Evolutionary conservation across 2,888 invertebrate genomes (phyloP), one percentile per base, ranked within the genome.

Genomic region (Callyntrura guangdongensis): DNA sequence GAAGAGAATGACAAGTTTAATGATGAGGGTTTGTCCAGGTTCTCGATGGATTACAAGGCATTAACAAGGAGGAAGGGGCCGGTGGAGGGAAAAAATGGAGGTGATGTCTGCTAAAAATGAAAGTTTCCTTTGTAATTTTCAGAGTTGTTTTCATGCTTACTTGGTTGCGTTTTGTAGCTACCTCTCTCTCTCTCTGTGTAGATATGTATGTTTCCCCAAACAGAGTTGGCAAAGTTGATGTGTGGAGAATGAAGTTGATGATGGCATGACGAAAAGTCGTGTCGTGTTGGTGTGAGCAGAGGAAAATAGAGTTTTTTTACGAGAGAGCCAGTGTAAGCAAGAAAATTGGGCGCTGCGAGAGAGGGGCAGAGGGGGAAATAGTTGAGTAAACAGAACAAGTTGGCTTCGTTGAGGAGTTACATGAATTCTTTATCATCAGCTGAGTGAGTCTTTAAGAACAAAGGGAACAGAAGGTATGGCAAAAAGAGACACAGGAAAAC

Each of bases 341-440:
- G n/a, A n/a, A n/a, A n/a, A n/a, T n/a, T n/a, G n/a, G n/a, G n/a
- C n/a, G n/a, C n/a, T n/a, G n/a, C n/a, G n/a, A n/a, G n/a, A n/a
- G n/a, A n/a, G n/a, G n/a, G n/a, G n/a, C n/a, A n/a, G n/a, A n/a
- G n/a, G n/a, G n/a, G n/a, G n/a, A 56, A 56, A 56, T 2, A 64
- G 25, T 64, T 64, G 64, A 25, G 25, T 25, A 64, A 64, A 64
- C 11, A 5, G 59, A 20, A 17, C n/a, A n/a, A 59, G 17, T 59
- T 2, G 11, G n/a, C n/a, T n/a, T n/a, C n/a, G 53, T 11, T 14
- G 53, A 14, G 56, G 56, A 56, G 56, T 4, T 6, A 20, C 59
- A 59, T 59, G 59, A 59, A 59, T 59, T 59, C 59, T 59, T 59
- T 59, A 59, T 59, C 59, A 59, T 59, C 17, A 17, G 59, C 9